A percentile compares a stretch with the other conserved stretches of the same genome.
These are phyloP conservation scores for Tinamus guttatus DNA, from an alignment of 2,113 vertebrate species.

Conservation along the genomic window DNA sequence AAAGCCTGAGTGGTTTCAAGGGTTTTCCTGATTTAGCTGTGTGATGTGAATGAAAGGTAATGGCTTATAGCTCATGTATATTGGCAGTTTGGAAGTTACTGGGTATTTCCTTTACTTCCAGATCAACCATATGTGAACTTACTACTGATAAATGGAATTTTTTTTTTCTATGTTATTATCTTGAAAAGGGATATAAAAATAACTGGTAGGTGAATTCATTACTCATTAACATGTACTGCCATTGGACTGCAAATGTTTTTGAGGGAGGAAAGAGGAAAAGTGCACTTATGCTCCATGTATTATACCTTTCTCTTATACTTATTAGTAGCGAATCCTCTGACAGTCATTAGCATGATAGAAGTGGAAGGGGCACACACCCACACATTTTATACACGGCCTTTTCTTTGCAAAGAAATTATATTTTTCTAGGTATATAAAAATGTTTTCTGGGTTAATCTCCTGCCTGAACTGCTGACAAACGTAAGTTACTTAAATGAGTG, in stretches of 20 bases:
- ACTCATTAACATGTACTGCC: not conserved
- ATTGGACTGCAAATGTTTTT: not conserved
- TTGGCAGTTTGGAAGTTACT: not conserved
- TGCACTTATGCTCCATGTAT: not conserved
- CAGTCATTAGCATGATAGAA: not conserved
- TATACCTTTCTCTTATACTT: not conserved
- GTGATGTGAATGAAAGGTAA: not conserved
- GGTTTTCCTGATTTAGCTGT: not conserved
- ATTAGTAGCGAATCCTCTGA: not conserved
- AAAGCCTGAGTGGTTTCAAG: not conserved
- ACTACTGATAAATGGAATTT: not conserved
- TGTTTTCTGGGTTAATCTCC: not conserved
- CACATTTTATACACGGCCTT: not conserved
- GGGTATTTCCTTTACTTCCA: accelerated
- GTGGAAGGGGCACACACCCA: not conserved
- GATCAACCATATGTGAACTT: not conserved
- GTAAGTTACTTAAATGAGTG: not conserved
- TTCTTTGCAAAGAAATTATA: not conserved
- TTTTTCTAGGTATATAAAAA: not conserved
- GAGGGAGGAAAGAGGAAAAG: not conserved
- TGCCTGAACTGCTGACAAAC: not conserved
- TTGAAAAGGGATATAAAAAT: not conserved
- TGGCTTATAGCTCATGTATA: not conserved
- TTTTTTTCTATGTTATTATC: not conserved
- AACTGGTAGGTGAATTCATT: not conserved